Conservation (phyloP, 2,888 invertebrate genomes). For the Drosophila histrio region DNA sequence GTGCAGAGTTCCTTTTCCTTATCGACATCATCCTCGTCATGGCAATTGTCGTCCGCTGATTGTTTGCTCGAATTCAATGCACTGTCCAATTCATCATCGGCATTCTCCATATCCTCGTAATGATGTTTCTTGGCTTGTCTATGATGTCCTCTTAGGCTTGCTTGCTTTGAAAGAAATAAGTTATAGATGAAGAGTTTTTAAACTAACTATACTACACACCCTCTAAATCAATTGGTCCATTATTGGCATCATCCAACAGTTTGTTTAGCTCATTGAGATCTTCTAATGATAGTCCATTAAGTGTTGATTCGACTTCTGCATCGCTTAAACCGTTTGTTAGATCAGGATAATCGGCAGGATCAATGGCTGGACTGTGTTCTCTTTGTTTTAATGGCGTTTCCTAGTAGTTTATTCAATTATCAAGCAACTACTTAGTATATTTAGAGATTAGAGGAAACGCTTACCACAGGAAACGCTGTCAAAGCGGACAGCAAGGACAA, state of each 20-base stretch:
- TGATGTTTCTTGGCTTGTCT: constrained; percentile 36
- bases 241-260: constrained; percentile 66
- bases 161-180: constrained; percentile 46
- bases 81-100: constrained; percentile 27
- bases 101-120: constrained; percentile 14
- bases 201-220: constrained; percentile 17
- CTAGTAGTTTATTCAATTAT: neutral
- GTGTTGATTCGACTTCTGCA: constrained; percentile 74
- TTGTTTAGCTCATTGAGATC: constrained; percentile 75
- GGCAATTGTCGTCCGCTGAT: constrained; percentile 23
- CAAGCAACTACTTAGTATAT: no score
- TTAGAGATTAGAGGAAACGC: neutral
- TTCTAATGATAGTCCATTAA: constrained; percentile 73
- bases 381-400: constrained; percentile 14
- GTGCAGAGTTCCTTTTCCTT: constrained; percentile 37
- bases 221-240: constrained; percentile 37
- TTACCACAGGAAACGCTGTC: constrained; percentile 46
- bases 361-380: neutral
- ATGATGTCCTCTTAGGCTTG: constrained; percentile 42
- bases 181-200: neutral
- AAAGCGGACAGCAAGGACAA: constrained; percentile 5
- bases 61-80: constrained; percentile 7
- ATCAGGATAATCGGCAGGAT: constrained; percentile 56
- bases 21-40: constrained; percentile 49
- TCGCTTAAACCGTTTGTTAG: constrained; percentile 71